phyloP scores from a whole-genome alignment of 64 coral and sea anemone species.

The Trachythela sp. region DNA sequence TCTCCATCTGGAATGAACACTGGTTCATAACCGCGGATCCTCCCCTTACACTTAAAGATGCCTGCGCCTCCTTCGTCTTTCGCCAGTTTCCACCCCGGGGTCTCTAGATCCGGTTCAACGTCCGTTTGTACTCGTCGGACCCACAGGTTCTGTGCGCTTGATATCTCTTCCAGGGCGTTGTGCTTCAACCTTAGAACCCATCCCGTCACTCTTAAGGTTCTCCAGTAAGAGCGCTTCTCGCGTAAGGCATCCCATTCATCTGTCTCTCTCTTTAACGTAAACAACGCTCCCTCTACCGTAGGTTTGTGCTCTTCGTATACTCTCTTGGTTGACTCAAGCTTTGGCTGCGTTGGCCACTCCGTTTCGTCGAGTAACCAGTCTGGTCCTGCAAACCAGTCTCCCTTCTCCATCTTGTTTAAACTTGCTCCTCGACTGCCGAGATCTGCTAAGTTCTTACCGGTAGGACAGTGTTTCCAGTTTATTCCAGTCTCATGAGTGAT shows the following conservation, averaged over 20 bases:
- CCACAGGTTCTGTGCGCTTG: conserved; percentile 18
- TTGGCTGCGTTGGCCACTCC: too few species aligned
- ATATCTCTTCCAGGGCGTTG: conserved; percentile 41
- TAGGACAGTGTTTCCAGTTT: conserved; percentile 36
- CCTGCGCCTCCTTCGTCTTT: conserved; percentile 13
- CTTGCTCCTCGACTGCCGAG: conserved; percentile 50
- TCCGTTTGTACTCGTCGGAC: conserved; percentile 25
- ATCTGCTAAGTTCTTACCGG: conserved; percentile 53
- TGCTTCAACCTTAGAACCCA: conserved; percentile 33
- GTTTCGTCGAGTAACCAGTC: too few species aligned
- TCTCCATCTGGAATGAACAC: conserved; percentile 29
- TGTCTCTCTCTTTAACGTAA: background rate
- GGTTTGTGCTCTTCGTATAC: conserved; percentile 41
- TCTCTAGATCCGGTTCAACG: conserved; percentile 5
- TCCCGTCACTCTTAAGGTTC: conserved; percentile 35
- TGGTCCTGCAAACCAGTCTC: conserved; percentile 40
- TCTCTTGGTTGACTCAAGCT: conserved; percentile 16
- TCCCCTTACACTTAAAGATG: conserved; percentile 41
- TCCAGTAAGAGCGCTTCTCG: conserved; percentile 10
- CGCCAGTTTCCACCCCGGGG: conserved; percentile 41
- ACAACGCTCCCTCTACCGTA: background rate
- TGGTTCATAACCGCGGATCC: conserved; percentile 49
- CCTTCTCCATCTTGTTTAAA: conserved; percentile 38
- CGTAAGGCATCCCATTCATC: conserved; percentile 52
- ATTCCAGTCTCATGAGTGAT: conserved; percentile 17